phyloP scores from a whole-genome alignment of 2,888 invertebrate genomes.

The Thecocarcelia acutangulata region DNA sequence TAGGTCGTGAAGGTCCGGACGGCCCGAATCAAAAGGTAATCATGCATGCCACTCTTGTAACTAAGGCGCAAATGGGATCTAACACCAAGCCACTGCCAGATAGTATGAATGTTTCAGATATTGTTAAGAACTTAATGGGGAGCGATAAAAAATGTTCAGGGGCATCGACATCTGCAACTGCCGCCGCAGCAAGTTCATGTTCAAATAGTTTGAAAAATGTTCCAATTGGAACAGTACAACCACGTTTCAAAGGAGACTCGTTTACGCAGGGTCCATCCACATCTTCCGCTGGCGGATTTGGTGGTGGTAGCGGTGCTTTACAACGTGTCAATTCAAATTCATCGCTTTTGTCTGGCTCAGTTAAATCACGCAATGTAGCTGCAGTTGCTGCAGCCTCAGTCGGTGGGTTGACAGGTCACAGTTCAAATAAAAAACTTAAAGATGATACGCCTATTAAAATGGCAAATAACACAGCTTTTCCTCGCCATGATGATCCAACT shows the following conservation, averaged over 20 bases:
- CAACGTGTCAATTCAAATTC: conserved; percentile 80
- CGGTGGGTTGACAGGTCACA: conserved; percentile 69
- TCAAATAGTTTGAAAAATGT: conserved; percentile 75
- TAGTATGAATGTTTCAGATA: conserved; percentile 79
- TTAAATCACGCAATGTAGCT: conserved; percentile 76
- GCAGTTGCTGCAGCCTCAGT: conserved; percentile 53
- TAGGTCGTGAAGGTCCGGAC: conserved; percentile 85
- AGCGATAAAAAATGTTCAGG: conserved; percentile 47
- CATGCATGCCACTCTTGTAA: conserved; percentile 85
- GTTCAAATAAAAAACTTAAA: conserved; percentile 80
- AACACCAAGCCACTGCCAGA: conserved; percentile 80
- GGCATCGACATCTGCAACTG: conserved; percentile 68
- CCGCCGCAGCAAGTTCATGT: conserved; percentile 70
- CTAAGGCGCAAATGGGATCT: conserved; percentile 83
- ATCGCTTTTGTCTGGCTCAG: conserved; percentile 79
- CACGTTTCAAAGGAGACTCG: conserved; percentile 79
- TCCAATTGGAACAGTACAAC: conserved; percentile 84
- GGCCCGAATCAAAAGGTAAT: conserved; percentile 85
- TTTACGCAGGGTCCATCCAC: conserved; percentile 66
- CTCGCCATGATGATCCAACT: conserved; percentile 82
- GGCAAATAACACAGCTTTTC: conserved; percentile 82
- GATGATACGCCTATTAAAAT: conserved; percentile 81
- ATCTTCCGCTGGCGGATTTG: conserved; percentile 68
- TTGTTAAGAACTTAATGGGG: conserved; percentile 79
- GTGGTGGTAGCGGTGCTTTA: conserved; percentile 68